Percentiles rank a stretch among this genome's conserved stretches.
Evolutionary conservation across 2,888 invertebrate species (phyloP).

Genomic region (Apomyelois bistriatella): DNA sequence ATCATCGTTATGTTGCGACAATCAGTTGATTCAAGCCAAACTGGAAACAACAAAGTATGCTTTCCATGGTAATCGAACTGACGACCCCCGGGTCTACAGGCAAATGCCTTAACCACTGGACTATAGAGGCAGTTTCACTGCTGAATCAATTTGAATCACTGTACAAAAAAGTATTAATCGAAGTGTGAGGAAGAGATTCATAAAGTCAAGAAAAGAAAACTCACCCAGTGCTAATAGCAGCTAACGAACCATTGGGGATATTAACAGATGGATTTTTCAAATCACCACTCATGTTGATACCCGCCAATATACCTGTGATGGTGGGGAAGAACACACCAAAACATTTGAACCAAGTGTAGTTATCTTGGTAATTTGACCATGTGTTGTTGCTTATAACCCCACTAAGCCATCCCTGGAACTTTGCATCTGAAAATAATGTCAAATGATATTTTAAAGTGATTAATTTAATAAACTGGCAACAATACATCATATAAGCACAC

Average conservation of each 20-base stretch:
- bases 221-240: conserved; percentile 95
- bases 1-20: too few relatives aligned
- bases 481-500: too few relatives aligned
- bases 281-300: conserved; percentile 99
- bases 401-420: conserved; percentile 92
- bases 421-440: conserved; percentile 42
- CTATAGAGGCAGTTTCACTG: too few relatives aligned
- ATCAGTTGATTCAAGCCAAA: too few relatives aligned
- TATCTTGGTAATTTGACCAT: conserved; percentile 87
- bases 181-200: too few relatives aligned
- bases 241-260: conserved; percentile 96
- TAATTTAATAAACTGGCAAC: too few relatives aligned
- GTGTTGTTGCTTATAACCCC: conserved; percentile 90
- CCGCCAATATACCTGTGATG: conserved; percentile 97
- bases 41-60: too few relatives aligned
- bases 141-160: too few relatives aligned
- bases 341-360: conserved; percentile 95
- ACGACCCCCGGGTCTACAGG: too few relatives aligned
- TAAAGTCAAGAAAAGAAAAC: neutral
- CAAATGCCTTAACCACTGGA: too few relatives aligned
- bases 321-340: conserved; percentile 99
- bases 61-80: too few relatives aligned
- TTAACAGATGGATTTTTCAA: conserved; percentile 93
- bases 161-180: too few relatives aligned
- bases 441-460: neutral